Base-by-base conservation (phyloP, 2,797 vertebrate genomes). In the Morelia viridis region DNA sequence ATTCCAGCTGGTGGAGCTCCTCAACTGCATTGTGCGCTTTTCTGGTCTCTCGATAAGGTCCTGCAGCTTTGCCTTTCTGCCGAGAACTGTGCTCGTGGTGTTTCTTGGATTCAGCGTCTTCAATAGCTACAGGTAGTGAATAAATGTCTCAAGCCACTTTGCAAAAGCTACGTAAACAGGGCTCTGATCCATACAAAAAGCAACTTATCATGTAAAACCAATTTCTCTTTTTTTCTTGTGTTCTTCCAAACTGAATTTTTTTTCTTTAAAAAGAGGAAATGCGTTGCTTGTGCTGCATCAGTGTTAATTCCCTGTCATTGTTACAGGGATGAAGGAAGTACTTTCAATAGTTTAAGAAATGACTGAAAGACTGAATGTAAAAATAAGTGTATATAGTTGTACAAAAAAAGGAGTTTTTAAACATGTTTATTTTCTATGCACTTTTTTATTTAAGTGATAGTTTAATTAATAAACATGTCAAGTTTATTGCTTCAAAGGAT, bases 391-490 rank as follows among this genome's bases (percentile, higher is more conserved):
- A 99, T 95, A 99, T 99, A 99, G 96, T 97, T 99, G 99, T 99
- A 99, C 99, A 99, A 99, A 99, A 98, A 98, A 98, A 99, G 98
- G 99, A 99, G 98, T 99, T 99, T 99, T 99, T 99, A 99, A 99
- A 99, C 99, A 99, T 99, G 99, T 99, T 99, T 99, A 99, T 99
- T 99, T 99, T 99, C 99, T 99, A 99, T 99, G 99, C 99, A 99
- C 99, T 99, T 99, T 99, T 99, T 99, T 99, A 99, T 99, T 99
- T 99, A 99, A 99, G 99, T 99, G 99, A 99, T 99, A 99, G 99
- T 99, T 99, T 99, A 99, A 99, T 99, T 99, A 99, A 99, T 99
- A 99, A 99, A 99, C 99, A 99, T 99, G 99, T 99, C 98, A 98
- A 98, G 98, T 99, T 99, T 99, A 99, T 98, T 97, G 98, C 97